Percentiles rank a stretch among this genome's conserved stretches.
Conservation (phyloP, 2,113 vertebrate species). For the Thinocorus orbignyianus region DNA sequence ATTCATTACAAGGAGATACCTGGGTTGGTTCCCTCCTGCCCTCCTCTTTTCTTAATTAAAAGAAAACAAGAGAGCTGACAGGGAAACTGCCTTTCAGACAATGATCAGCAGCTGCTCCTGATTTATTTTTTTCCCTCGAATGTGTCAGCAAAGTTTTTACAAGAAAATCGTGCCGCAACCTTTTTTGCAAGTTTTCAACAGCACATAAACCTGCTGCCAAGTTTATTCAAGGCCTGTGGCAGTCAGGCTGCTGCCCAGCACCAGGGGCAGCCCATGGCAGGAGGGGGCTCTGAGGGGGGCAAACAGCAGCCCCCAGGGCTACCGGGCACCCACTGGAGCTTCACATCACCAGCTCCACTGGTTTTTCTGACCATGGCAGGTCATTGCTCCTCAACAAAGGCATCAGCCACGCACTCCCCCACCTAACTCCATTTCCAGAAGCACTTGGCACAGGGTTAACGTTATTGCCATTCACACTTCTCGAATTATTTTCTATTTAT, state of each 20-base stretch:
- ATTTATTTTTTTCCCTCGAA: not conserved
- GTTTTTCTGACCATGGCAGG: not conserved
- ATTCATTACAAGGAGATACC: not conserved
- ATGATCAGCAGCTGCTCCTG: not conserved
- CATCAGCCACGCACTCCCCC: fast-evolving
- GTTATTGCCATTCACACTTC: not conserved
- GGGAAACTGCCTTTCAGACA: not conserved
- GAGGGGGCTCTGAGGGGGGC: not conserved
- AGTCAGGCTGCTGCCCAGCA: not conserved
- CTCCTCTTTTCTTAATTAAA: not conserved
- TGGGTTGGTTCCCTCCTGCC: fast-evolving
- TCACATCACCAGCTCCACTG: not conserved
- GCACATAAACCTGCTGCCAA: conserved; percentile 33
- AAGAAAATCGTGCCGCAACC: not conserved
- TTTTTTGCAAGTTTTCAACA: conserved; percentile 44
- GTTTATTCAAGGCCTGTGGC: not conserved
- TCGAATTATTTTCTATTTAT: not conserved
- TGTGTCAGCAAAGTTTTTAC: conserved; percentile 49
- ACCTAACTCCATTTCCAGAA: not conserved
- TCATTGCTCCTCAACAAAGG: not conserved
- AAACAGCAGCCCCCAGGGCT: not conserved
- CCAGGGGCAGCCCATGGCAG: fast-evolving
- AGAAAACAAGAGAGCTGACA: not conserved
- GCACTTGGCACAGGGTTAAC: not conserved
- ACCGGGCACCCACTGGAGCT: fast-evolving